phyloP scores from a whole-genome alignment of 2,888 invertebrate species.

The Yponomeuta plumbellus region DNA sequence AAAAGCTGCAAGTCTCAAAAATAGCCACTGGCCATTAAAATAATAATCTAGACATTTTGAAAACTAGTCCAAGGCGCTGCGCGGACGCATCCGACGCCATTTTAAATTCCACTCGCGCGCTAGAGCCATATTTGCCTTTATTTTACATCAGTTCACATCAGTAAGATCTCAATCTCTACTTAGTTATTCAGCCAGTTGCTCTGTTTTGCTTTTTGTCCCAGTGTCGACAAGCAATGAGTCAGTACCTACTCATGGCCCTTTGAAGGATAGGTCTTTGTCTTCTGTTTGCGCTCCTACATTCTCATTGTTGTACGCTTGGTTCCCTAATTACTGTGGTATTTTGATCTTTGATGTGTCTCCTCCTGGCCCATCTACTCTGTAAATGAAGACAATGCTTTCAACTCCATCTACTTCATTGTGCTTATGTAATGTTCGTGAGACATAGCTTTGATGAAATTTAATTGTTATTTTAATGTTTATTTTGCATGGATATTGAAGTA shows the following conservation, averaged over 20 bases:
- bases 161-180: constrained; percentile 66
- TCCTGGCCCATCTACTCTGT: background rate
- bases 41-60: constrained; percentile 1
- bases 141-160: constrained; percentile 48
- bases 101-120: constrained; percentile 60
- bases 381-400: background rate
- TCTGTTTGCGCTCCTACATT: constrained; percentile 23
- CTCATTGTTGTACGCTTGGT: background rate
- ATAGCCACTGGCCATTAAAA: background rate
- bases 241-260: constrained; percentile 16
- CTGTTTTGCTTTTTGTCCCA: constrained; percentile 29
- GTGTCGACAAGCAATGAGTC: constrained; percentile 29
- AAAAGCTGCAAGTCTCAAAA: background rate
- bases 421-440: background rate
- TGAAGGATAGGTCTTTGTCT: constrained; percentile 18
- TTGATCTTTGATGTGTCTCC: background rate
- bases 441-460: too few species aligned
- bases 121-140: constrained; percentile 64
- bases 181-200: constrained; percentile 52
- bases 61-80: constrained; percentile 46
- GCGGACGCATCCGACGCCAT: constrained; percentile 41
- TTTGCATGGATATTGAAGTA: background rate
- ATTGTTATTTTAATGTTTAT: background rate
- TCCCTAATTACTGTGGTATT: constrained; percentile 6
- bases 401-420: background rate